phyloP scores from a whole-genome alignment of 2,113 vertebrate genomes.

The Acrocephalus arundinaceus region DNA sequence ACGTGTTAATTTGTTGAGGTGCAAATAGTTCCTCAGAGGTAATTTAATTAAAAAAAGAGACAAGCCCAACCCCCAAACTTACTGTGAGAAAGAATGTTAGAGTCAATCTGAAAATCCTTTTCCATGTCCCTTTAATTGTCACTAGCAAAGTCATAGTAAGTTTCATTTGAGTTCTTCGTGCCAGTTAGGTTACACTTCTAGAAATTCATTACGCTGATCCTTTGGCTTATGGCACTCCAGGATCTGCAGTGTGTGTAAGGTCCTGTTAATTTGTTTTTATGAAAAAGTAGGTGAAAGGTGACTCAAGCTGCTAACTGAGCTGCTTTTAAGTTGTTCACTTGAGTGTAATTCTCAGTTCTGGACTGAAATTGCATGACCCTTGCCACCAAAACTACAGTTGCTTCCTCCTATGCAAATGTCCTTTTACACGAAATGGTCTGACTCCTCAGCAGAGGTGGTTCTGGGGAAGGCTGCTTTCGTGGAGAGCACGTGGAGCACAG shows the following conservation, averaged over 20 bases:
- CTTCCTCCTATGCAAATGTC: conserved; percentile 29
- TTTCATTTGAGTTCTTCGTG: background rate
- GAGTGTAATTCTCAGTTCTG: background rate
- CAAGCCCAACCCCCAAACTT: no score
- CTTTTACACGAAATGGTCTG: background rate
- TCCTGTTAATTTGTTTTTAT: background rate
- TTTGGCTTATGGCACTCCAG: background rate
- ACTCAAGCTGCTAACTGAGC: background rate
- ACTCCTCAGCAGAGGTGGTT: background rate
- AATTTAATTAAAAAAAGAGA: background rate
- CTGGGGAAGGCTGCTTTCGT: background rate
- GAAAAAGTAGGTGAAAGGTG: background rate
- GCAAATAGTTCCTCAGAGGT: background rate
- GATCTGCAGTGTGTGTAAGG: background rate
- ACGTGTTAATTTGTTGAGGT: background rate
- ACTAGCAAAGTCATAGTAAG: background rate
- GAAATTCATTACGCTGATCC: background rate
- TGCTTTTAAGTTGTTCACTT: background rate
- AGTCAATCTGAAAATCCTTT: background rate
- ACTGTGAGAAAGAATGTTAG: background rate
- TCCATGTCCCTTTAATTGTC: background rate
- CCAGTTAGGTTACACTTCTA: background rate
- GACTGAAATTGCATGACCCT: background rate
- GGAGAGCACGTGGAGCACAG: background rate
- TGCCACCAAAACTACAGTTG: conserved; percentile 5